These are phyloP conservation scores for Nasua narica DNA, from an alignment of 2,797 vertebrate genomes.

Conservation along the genomic window DNA sequence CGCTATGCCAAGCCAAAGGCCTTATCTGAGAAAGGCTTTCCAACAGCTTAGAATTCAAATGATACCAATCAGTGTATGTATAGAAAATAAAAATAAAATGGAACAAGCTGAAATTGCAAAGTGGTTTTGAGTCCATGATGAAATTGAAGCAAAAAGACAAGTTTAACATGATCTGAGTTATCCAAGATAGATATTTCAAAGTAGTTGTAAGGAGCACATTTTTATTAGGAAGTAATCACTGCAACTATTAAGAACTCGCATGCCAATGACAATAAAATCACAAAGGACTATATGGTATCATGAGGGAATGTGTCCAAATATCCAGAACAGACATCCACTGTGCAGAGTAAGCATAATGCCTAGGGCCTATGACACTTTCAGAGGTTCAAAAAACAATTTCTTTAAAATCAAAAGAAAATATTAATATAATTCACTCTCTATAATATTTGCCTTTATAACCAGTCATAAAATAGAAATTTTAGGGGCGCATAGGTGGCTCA, in stretches of 20 bases:
- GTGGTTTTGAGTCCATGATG: neutral
- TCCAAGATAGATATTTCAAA: neutral
- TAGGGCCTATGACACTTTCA: neutral
- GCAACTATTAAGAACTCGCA: neutral
- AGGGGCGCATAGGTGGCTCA: no score
- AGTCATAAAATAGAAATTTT: neutral
- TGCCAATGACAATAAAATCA: neutral
- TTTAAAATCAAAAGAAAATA: constrained; percentile 35
- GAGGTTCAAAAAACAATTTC: neutral
- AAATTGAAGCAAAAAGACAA: neutral
- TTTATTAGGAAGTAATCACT: neutral
- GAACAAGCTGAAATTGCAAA: neutral
- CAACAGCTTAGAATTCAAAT: neutral
- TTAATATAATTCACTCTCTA: neutral
- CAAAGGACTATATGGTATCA: neutral
- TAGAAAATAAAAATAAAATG: constrained; percentile 14
- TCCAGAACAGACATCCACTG: neutral
- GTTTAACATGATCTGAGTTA: neutral
- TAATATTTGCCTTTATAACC: neutral
- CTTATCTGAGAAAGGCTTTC: neutral
- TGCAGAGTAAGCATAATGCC: neutral
- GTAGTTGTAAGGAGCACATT: neutral
- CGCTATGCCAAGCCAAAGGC: neutral
- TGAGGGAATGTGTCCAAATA: neutral
- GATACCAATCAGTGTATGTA: neutral